These are phyloP conservation scores for Ellobium chinense DNA, from an alignment of 2,888 invertebrate species.

Conservation along the genomic window DNA sequence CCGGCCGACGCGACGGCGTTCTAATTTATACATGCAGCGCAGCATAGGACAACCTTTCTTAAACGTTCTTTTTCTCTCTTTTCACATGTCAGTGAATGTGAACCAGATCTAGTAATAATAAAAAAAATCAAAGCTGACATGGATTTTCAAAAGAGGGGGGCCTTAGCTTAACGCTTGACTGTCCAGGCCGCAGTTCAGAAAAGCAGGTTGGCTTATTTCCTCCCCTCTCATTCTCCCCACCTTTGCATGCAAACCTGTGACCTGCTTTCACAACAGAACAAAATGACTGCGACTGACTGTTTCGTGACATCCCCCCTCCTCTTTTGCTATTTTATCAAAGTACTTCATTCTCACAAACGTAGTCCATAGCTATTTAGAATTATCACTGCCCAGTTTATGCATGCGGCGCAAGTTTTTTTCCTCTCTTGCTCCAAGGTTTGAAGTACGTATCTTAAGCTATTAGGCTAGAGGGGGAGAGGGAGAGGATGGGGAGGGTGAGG, in stretches of 20 bases:
- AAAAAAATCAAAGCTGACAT: neutral
- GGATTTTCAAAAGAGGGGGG: neutral
- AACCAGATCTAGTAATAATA: too few species aligned
- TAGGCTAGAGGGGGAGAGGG: neutral
- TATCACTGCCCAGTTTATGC: too few species aligned
- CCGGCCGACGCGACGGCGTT: constrained; percentile 9
- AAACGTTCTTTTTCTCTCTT: neutral
- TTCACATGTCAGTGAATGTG: neutral
- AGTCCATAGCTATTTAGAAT: neutral
- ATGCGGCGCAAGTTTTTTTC: too few species aligned
- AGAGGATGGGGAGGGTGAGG: neutral
- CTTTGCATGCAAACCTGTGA: neutral
- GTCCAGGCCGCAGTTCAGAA: neutral
- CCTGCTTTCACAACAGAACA: neutral
- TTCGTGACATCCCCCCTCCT: neutral
- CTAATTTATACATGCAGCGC: neutral
- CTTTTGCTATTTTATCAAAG: neutral
- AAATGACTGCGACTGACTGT: neutral
- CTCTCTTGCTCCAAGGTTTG: neutral
- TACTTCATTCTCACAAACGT: neutral
- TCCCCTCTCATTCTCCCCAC: neutral
- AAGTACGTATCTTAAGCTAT: neutral
- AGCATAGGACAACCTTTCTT: neutral
- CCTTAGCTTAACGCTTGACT: neutral
- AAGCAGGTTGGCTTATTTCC: neutral